phyloP scores from a whole-genome alignment of 2,797 vertebrate genomes.

The Pseudochaenichthys georgianus region DNA sequence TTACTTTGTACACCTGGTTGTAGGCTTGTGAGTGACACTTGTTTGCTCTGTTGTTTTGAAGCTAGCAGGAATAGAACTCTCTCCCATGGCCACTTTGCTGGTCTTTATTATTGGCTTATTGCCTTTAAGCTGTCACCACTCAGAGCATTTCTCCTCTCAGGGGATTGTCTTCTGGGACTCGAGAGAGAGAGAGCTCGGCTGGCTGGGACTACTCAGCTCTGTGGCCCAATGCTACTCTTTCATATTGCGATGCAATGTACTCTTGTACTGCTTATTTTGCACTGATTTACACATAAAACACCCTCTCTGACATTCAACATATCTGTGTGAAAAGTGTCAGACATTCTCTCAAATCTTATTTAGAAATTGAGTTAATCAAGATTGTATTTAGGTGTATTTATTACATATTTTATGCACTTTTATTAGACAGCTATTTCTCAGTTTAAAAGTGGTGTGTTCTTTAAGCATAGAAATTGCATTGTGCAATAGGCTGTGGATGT shows the following conservation, averaged over 20 bases:
- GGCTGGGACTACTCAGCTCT: conserved; percentile 71
- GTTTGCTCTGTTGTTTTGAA: conserved; percentile 76
- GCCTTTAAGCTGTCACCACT: conserved; percentile 84
- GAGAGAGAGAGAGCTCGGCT: conserved; percentile 68
- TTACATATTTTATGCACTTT: conserved; percentile 1
- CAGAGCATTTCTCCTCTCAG: conserved; percentile 73
- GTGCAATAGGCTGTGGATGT: conserved; percentile 69
- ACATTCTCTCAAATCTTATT: not conserved
- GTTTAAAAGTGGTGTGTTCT: conserved; percentile 45
- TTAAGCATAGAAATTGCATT: conserved; percentile 56
- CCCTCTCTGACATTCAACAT: conserved; percentile 18
- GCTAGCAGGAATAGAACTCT: conserved; percentile 65
- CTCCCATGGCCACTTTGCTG: conserved; percentile 80
- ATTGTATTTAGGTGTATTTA: conserved; percentile 25
- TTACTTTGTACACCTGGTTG: conserved; percentile 55
- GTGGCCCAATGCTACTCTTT: conserved; percentile 68
- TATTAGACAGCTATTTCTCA: conserved; percentile 12
- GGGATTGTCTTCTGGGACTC: conserved; percentile 78
- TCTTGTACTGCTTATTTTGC: conserved; percentile 47
- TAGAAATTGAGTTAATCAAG: conserved; percentile 13
- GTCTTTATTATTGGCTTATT: conserved; percentile 85
- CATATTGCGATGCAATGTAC: conserved; percentile 54
- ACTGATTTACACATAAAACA: conserved; percentile 39
- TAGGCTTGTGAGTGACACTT: conserved; percentile 71
- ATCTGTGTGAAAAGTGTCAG: conserved; percentile 1